Base-by-base conservation (phyloP, 1,140 invertebrate genomes). In the Drosophila arizonae region DNA sequence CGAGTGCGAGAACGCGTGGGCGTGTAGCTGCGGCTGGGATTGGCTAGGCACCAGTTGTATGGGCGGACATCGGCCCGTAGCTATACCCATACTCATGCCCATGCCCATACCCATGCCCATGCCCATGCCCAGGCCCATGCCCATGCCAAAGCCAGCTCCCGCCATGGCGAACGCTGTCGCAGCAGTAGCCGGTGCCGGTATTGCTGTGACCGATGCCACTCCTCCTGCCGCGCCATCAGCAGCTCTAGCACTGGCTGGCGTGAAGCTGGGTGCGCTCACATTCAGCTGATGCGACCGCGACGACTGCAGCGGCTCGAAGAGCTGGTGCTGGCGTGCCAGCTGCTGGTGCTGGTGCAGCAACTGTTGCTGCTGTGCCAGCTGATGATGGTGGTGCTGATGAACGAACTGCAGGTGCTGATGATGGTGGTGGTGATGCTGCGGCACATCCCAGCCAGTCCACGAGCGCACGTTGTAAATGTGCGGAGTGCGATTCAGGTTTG, bases 221-320 rank as follows among this genome's bases (percentile, higher is more conserved):
- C 2, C 36, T 33, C 6, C 8, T 8, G 33, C 8, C 8, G 33
- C 9, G 9, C 5, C 55, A 41, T 15, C 39, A 1, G 9, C 30
- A 11, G 60, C 48, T 4, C 48, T 36, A 21, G 64, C 70, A n/a
- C 64, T 68, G 2, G 70, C 50, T 24, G 81, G 81, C 33, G 72
- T 66, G 9, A 86, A 86, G 6, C 39, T 58, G 6, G 81, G 60
- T 0, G 81, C 81, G 9, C 48, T 52, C 15, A 74, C 81, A 54
- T 86, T 86, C 17, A 87, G 46, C 1, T 60, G 62, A 46, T 64
- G 39, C 21, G 64, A 33, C 6, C 66, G 55, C 33, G 36, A 17
- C 45, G 26, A 13, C 11, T 60, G 62, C 45, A 43, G 28, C 45
- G 26, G 8, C 5, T 60, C 60, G 15, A 58, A 52, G 15, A 30